Base-by-base conservation (phyloP, 2,797 vertebrate genomes). In the Etheostoma perlongum region DNA sequence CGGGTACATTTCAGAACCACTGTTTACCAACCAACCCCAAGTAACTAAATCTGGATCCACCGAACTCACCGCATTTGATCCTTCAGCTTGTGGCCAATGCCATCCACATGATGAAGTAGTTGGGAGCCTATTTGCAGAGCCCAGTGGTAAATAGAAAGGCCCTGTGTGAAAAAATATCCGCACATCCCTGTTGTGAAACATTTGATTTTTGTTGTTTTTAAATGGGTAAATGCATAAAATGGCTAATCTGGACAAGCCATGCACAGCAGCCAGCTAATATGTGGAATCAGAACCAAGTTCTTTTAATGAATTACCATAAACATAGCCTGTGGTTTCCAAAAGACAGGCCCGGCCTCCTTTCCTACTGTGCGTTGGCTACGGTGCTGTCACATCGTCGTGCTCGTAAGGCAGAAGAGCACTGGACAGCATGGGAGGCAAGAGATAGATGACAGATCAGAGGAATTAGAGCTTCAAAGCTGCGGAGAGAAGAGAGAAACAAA, bases 371-470 rank as follows among this genome's bases (percentile, higher is more conserved):
- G 18, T 30, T 67, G 68, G 89, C 77, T 65, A 59, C 79, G 54
- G 44, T 69, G 70, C 71, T 74, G 81, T 86, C 83, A 88, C 76
- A 69, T 67, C 11, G 23, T 75, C 62, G 44, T 54, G 66, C 81
- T 84, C 67, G 33, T 72, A 78, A 75, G 81, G 81, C 84, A 78
- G 59, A 67, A 36, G 27, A 23, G 8, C 62, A 10, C 69, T 64
- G 88, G 89, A 90, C 86, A 84, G 72, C 73, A 79, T 67, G 76
- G 83, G 68, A 82, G 81, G 76, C 67, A 54, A 69, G 79, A 88
- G 82, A 90, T 83, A 85, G 81, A 89, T 84, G 85, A 81, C 85
- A 85, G 81, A 93, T 92, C 90, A 91, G 82, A 89, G 69, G 84
- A 80, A 84, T 85, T 74, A 84, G 58, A 78, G 68, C 89, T 86